These are phyloP conservation scores for Panonychus citri DNA, from an alignment of 1,140 invertebrate species.

Conservation along the genomic window DNA sequence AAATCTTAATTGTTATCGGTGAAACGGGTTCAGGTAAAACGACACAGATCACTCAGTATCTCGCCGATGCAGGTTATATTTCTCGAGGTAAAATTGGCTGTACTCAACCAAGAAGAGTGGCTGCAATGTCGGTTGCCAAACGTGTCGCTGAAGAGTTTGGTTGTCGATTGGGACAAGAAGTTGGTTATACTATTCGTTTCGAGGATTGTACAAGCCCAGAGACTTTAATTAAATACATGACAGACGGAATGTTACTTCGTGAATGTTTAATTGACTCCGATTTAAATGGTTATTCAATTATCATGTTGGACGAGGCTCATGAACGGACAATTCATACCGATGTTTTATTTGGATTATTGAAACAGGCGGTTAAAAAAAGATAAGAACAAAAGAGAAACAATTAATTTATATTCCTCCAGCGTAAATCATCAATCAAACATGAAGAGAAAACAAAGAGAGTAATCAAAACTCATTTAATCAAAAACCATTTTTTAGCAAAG, in stretches of 20 bases:
- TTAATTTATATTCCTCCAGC: too few relatives aligned
- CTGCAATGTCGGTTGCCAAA: conserved; percentile 96
- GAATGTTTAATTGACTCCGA: conserved; percentile 91
- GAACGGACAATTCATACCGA: conserved; percentile 80
- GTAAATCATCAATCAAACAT: too few relatives aligned
- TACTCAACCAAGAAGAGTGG: conserved; percentile 86
- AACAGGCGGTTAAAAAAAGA: too few relatives aligned
- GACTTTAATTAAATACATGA: conserved; percentile 98
- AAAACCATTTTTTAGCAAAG: too few relatives aligned
- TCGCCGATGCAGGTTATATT: conserved; percentile 80
- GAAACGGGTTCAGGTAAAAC: conserved; percentile 98
- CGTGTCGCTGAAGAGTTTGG: conserved; percentile 96
- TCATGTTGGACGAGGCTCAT: conserved; percentile 98
- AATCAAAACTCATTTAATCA: too few relatives aligned
- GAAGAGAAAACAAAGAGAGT: too few relatives aligned
- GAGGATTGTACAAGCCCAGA: conserved; percentile 97
- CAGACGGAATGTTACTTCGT: conserved; percentile 91
- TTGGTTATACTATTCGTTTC: conserved; percentile 95
- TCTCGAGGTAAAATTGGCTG: conserved; percentile 72
- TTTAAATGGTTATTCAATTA: conserved; percentile 75
- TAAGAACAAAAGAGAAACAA: too few relatives aligned
- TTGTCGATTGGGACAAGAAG: conserved; percentile 82
- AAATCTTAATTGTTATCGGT: conserved; percentile 90
- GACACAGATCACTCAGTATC: conserved; percentile 96
- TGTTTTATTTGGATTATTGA: too few relatives aligned